Conservation (phyloP, 2,888 invertebrate species). For the Ariolimax columbianus region DNA sequence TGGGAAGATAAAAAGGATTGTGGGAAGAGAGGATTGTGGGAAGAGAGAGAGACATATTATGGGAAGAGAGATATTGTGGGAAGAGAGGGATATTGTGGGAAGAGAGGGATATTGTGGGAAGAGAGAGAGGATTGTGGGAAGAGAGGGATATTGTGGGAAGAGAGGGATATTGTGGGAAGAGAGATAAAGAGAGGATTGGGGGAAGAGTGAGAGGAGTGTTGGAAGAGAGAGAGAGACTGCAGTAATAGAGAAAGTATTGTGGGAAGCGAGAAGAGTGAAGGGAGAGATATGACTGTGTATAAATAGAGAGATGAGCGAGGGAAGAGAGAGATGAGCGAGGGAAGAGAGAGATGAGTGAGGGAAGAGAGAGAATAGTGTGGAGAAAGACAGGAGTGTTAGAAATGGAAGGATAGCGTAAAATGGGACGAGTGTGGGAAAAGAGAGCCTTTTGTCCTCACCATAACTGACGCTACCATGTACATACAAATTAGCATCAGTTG, state of each 20-base stretch:
- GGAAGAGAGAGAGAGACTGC: too few relatives aligned
- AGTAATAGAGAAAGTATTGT: too few relatives aligned
- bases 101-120: not conserved
- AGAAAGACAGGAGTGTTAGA: not conserved
- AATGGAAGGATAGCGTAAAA: too few relatives aligned
- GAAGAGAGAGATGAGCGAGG: not conserved
- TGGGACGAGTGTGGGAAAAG: too few relatives aligned
- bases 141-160: not conserved
- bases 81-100: too few relatives aligned
- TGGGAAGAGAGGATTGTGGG: conserved; percentile 11
- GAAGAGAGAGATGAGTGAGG: not conserved
- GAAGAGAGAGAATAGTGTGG: not conserved
- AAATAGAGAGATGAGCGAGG: not conserved
- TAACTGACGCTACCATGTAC: too few relatives aligned
- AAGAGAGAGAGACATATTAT: not conserved
- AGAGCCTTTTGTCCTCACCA: too few relatives aligned
- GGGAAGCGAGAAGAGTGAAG: not conserved
- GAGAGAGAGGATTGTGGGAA: not conserved
- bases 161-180: not conserved
- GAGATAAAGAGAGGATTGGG: not conserved
- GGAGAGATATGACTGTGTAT: not conserved
- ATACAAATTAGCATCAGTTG: too few relatives aligned
- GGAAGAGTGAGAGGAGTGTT: not conserved
- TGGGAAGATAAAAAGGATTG: not conserved
- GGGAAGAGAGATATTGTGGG: too few relatives aligned